Evolutionary conservation across 2,888 invertebrate genomes (phyloP).

Genomic region (Oegoconia quadripuncta): DNA sequence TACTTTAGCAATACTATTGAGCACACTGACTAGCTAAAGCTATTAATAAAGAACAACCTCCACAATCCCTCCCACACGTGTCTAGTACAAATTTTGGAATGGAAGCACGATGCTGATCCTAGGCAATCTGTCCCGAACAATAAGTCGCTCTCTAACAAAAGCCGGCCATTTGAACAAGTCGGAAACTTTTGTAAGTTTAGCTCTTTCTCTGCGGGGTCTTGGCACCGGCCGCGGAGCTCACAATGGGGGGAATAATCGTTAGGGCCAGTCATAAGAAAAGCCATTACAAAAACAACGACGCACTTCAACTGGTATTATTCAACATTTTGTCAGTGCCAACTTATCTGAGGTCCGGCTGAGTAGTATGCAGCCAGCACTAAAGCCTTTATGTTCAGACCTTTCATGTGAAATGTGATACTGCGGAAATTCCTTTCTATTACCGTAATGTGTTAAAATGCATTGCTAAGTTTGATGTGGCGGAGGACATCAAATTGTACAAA

Average conservation of each 20-base stretch:
- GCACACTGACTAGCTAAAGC: neutral
- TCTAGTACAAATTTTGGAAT: conserved; percentile 47
- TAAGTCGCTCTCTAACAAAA: conserved; percentile 76
- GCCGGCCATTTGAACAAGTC: conserved; percentile 77
- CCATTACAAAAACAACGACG: conserved; percentile 73
- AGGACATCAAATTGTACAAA: too few relatives aligned
- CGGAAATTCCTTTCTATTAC: too few relatives aligned
- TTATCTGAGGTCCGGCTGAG: conserved; percentile 12
- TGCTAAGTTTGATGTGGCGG: too few relatives aligned
- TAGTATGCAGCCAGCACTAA: neutral
- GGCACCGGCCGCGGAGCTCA: conserved; percentile 63
- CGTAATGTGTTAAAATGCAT: too few relatives aligned
- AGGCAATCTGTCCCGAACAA: conserved; percentile 77
- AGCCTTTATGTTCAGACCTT: too few relatives aligned
- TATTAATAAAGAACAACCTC: neutral
- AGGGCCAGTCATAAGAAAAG: conserved; percentile 71
- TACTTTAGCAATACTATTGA: too few relatives aligned
- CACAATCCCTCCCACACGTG: conserved; percentile 22
- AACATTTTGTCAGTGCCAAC: conserved; percentile 63
- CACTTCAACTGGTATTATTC: conserved; percentile 63
- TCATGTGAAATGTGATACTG: too few relatives aligned
- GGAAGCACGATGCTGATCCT: conserved; percentile 61
- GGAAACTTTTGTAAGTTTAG: conserved; percentile 77
- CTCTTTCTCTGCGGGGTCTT: conserved; percentile 65
- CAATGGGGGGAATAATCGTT: conserved; percentile 75